Base-by-base conservation (phyloP, 2,888 invertebrate species). In the Zaprionus bogoriensis region DNA sequence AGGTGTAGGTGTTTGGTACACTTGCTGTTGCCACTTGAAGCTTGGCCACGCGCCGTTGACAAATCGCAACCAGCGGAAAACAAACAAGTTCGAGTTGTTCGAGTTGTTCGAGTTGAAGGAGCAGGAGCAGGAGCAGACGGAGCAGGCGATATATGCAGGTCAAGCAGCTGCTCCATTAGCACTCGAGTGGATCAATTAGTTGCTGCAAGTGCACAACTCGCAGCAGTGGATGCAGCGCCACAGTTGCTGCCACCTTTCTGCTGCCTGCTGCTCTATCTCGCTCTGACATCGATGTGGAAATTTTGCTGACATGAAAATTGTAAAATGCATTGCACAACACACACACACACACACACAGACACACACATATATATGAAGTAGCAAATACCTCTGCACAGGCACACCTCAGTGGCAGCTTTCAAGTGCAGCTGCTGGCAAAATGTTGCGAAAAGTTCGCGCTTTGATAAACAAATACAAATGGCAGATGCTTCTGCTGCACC, bases 401-500 rank as follows among this genome's bases (percentile, higher is more conserved):
- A 36, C 20, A 23, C 42, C 54, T 3, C 14, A 14, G 6, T 14
- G 32, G 25, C 23, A 51, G 60, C 63, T 55, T 67, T 73, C 48
- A 77, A 79, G 71, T 79, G 70, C 68, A 75, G 73, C 72, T 77
- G 76, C 41, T 60, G 67, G 63, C 71, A 78, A 78, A 70, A 70
- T 30, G 76, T 77, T 74, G 46, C 23, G 57, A 58, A 78, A 76
- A 80, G 78, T 68, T 80, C 64, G 75, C 82, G 79, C 82, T 81
- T 80, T 79, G 77, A 73, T 81, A 80, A 80, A 70, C 80, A 80
- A 81, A 81, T 73, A 80, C 75, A 80, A 80, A 77, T 73, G 64
- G 44, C 45, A 48, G 61, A 68, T 61, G 76, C 27, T 25, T 44
- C 27, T 53, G 48, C 44, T 44, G 22, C 36, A n/a, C 17, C 42